These are phyloP conservation scores for Amblyteles armatorius DNA, from an alignment of 2,888 invertebrate genomes.

Conservation along the genomic window DNA sequence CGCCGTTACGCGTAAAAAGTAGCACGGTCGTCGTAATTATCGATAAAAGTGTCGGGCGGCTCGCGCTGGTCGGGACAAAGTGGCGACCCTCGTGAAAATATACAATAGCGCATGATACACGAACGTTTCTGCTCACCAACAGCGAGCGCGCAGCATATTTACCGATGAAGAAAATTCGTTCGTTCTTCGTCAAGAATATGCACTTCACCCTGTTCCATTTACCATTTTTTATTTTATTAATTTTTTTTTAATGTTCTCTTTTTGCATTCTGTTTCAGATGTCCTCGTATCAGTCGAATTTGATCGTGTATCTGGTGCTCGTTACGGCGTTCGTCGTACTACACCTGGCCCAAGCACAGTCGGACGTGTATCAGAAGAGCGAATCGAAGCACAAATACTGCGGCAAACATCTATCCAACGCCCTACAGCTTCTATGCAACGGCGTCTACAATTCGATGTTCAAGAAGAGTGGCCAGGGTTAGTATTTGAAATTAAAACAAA, in stretches of 20 bases:
- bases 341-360: slow-evolving; percentile 75
- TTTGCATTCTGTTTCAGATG: slow-evolving; percentile 78
- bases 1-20: slow-evolving; percentile 41
- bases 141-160: no score
- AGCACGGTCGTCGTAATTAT: slow-evolving; percentile 60
- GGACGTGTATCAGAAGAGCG: slow-evolving; percentile 73
- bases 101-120: neutral
- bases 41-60: slow-evolving; percentile 52
- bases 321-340: slow-evolving; percentile 73
- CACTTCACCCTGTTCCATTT: neutral
- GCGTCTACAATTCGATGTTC: slow-evolving; percentile 82
- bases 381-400: slow-evolving; percentile 79
- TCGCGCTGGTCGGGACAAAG: slow-evolving; percentile 18
- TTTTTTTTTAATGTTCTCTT: neutral
- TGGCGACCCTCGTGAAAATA: slow-evolving; percentile 10
- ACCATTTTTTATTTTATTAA: neutral
- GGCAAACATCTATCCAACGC: slow-evolving; percentile 81
- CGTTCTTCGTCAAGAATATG: no score
- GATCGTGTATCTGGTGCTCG: slow-evolving; percentile 75
- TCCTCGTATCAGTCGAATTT: slow-evolving; percentile 76
- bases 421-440: slow-evolving; percentile 81
- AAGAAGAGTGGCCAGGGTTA: slow-evolving; percentile 81
- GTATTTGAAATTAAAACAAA: slow-evolving; percentile 6
- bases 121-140: no score
- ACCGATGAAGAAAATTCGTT: no score